Percentiles rank a stretch among this genome's conserved stretches.
These are phyloP conservation scores for Lycaena phlaeas DNA, from an alignment of 2,888 invertebrate genomes.

Conservation along the genomic window DNA sequence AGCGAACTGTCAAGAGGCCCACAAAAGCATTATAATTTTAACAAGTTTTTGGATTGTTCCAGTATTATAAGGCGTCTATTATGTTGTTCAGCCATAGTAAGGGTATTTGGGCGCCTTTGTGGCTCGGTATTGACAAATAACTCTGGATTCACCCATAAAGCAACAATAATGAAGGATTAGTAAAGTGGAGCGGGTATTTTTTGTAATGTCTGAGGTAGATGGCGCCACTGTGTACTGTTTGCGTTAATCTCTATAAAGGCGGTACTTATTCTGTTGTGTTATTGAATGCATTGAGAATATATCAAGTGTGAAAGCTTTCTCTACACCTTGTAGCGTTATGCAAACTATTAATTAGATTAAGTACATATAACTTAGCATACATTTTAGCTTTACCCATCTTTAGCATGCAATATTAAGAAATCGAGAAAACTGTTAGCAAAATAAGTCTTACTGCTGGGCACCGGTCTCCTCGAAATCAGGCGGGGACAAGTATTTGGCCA, in stretches of 20 bases:
- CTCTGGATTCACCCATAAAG: slow-evolving; percentile 61
- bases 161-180: slow-evolving; percentile 67
- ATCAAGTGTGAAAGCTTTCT: slow-evolving; percentile 59
- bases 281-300: slow-evolving; percentile 44
- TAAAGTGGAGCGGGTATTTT: slow-evolving; percentile 43
- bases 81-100: slow-evolving; percentile 61
- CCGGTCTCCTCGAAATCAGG: too few relatives aligned
- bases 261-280: slow-evolving; percentile 36
- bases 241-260: slow-evolving; percentile 44
- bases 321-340: too few relatives aligned
- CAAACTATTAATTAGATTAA: too few relatives aligned
- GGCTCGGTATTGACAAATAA: slow-evolving; percentile 72
- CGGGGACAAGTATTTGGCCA: too few relatives aligned
- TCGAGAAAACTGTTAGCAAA: too few relatives aligned
- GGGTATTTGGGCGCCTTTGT: slow-evolving; percentile 70
- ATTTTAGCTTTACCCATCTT: too few relatives aligned
- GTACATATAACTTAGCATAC: too few relatives aligned
- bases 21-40: slow-evolving; percentile 70
- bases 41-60: slow-evolving; percentile 65
- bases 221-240: slow-evolving; percentile 61
- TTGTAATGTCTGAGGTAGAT: slow-evolving; percentile 34
- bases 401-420: too few relatives aligned
- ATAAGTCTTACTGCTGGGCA: too few relatives aligned
- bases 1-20: slow-evolving; percentile 56
- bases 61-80: slow-evolving; percentile 70